Percentiles rank a stretch among this genome's conserved stretches.
Evolutionary conservation across 2,797 vertebrate species (phyloP).

Genomic region (Amblyraja radiata): DNA sequence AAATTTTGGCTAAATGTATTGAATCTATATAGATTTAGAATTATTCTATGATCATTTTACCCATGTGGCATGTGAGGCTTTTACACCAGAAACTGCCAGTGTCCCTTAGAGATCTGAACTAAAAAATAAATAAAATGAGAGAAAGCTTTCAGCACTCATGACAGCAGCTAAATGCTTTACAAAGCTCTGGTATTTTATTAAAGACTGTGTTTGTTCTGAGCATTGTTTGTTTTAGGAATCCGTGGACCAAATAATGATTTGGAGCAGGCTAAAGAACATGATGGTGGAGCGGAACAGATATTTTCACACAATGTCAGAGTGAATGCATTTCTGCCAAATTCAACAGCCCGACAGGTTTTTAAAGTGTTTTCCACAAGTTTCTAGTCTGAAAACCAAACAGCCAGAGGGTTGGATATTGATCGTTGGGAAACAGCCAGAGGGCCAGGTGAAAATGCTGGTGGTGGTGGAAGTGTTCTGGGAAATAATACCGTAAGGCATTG

Average conservation of each 20-base stretch:
- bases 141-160: neutral
- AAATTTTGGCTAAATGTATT: neutral
- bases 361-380: no score
- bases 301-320: neutral
- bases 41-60: neutral
- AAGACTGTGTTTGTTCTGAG: neutral
- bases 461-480: no score
- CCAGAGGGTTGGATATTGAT: no score
- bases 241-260: neutral
- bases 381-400: no score
- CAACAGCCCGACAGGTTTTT: no score
- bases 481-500: no score
- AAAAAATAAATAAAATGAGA: neutral
- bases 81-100: neutral
- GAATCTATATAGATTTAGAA: neutral
- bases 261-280: neutral
- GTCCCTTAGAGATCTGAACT: neutral
- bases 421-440: no score
- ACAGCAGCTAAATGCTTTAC: neutral
- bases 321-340: no score
- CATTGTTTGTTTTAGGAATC: neutral
- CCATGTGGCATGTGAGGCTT: neutral
- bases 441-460: no score
- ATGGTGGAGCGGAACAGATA: neutral
- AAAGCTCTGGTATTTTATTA: neutral